phyloP scores from a whole-genome alignment of 2,888 invertebrate genomes.

The Acleris literana region DNA sequence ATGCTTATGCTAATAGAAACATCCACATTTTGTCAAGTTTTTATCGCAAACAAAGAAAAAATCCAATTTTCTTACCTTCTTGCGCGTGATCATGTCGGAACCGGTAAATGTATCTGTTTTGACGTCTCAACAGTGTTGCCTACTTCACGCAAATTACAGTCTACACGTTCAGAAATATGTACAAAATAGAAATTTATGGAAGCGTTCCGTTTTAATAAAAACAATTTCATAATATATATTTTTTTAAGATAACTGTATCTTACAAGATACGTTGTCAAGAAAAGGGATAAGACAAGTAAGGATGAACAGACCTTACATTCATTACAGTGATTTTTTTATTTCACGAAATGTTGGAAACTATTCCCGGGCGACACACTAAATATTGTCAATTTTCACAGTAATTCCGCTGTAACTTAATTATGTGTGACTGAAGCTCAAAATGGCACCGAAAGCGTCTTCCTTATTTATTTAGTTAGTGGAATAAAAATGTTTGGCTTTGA shows the following conservation, averaged over 20 bases:
- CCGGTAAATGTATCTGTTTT: background rate
- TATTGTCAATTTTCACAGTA: no score
- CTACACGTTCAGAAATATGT: constrained; percentile 14
- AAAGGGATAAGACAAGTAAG: background rate
- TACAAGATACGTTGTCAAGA: constrained; percentile 4
- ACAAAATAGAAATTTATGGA: background rate
- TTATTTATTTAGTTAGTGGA: no score
- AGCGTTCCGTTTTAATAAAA: constrained; percentile 4
- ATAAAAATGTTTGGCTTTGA: no score
- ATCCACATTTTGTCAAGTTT: background rate
- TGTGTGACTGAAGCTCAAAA: no score
- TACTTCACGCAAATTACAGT: background rate
- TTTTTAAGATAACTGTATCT: constrained; percentile 11
- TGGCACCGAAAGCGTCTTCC: no score
- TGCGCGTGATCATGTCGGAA: constrained; percentile 15
- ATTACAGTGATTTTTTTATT: no score
- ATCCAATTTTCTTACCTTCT: constrained; percentile 6
- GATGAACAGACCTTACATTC: no score
- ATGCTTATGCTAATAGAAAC: background rate
- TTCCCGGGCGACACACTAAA: no score
- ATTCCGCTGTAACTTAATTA: no score
- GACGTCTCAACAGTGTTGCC: constrained; percentile 9
- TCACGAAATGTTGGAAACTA: no score
- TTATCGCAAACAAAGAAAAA: background rate
- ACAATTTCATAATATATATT: background rate